Percentiles rank a stretch among this genome's conserved stretches.
These are phyloP conservation scores for Steinernema hermaphroditum DNA, from an alignment of 2,888 invertebrate genomes.

Conservation along the genomic window DNA sequence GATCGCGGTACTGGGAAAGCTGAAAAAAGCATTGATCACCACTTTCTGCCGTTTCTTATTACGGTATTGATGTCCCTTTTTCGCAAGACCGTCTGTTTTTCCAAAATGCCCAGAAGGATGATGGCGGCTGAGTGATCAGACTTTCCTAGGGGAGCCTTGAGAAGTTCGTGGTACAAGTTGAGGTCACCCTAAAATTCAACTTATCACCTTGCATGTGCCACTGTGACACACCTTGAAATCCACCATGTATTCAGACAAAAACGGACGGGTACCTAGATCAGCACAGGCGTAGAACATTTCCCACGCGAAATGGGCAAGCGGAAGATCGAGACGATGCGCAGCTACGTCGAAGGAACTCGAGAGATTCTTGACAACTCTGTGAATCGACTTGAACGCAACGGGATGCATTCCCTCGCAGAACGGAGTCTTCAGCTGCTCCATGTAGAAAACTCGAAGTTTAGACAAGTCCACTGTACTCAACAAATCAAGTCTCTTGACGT, in stretches of 20 bases:
- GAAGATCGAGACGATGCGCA: constrained; percentile 19
- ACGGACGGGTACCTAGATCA: neutral
- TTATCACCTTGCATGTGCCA: neutral
- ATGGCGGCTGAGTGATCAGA: constrained; percentile 17
- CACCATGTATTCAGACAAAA: constrained; percentile 23
- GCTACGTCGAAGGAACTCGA: neutral
- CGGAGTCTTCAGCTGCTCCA: neutral
- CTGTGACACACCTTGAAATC: neutral
- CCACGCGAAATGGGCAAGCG: constrained; percentile 18
- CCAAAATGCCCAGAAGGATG: constrained; percentile 15
- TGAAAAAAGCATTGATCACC: constrained; percentile 54
- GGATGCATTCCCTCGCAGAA: neutral
- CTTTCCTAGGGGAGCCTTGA: neutral
- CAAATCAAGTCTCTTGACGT: neutral
- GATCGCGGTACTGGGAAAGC: constrained; percentile 72
- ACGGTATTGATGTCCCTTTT: constrained; percentile 1
- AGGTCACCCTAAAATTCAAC: neutral
- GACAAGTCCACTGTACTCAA: constrained; percentile 6
- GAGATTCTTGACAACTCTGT: constrained; percentile 12
- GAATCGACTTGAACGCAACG: neutral
- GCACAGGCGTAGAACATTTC: constrained; percentile 25
- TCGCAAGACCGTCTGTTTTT: constrained; percentile 13
- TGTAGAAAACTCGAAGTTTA: constrained; percentile 1
- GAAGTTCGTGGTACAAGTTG: neutral
- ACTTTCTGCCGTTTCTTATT: neutral